These are phyloP conservation scores for Monopterus albus DNA, from an alignment of 2,113 vertebrate genomes.

Conservation along the genomic window DNA sequence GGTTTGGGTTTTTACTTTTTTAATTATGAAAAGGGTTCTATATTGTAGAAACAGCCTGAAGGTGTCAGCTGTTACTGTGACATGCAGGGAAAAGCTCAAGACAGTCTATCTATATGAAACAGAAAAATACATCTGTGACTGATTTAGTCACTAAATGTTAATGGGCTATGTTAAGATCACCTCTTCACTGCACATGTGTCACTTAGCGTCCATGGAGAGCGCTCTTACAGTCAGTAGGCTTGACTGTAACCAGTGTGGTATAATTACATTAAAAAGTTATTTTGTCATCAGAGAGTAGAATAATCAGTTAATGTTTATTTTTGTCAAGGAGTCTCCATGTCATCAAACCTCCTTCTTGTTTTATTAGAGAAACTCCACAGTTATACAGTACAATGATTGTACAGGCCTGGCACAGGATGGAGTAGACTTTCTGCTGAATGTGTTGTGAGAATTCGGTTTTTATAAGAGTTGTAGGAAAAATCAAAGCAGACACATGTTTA, in stretches of 20 bases:
- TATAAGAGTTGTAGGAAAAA: neutral
- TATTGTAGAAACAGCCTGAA: slow-evolving; percentile 36
- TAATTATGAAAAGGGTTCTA: slow-evolving; percentile 41
- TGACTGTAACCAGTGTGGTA: neutral
- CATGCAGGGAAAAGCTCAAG: slow-evolving; percentile 13
- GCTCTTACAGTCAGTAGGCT: slow-evolving; percentile 7
- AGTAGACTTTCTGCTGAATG: no score
- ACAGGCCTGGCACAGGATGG: no score
- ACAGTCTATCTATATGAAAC: neutral
- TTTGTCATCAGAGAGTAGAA: neutral
- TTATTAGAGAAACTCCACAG: neutral
- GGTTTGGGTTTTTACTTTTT: slow-evolving; percentile 61
- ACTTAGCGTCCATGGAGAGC: slow-evolving; percentile 29
- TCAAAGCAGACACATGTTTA: neutral
- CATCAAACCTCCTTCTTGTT: neutral
- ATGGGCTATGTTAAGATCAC: slow-evolving; percentile 2
- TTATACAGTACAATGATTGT: no score
- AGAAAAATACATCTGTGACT: neutral
- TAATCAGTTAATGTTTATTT: slow-evolving; percentile 2
- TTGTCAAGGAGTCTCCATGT: neutral
- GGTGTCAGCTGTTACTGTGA: slow-evolving; percentile 58
- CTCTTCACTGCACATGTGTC: slow-evolving; percentile 3
- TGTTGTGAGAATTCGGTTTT: no score
- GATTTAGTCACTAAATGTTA: slow-evolving; percentile 22
- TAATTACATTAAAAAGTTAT: slow-evolving; percentile 7